Base-by-base conservation (phyloP, 2,797 vertebrate genomes). In the Gorsachius magnificus region DNA sequence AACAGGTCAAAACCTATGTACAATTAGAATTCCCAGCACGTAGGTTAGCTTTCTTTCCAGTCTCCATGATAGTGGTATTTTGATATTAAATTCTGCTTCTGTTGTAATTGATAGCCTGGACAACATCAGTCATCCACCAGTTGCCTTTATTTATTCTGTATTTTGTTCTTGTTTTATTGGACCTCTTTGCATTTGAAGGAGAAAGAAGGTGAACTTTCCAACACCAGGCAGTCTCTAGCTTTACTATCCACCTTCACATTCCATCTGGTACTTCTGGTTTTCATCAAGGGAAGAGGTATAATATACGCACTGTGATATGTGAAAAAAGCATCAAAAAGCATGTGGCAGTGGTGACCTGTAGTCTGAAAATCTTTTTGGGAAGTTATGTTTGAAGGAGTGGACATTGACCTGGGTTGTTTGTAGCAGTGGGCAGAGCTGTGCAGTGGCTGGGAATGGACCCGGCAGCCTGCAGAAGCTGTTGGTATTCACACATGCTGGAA, bases 371-470 rank as follows among this genome's bases (percentile, higher is more conserved):
- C 77, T 7, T 58, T 93, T 70, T 31, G 24, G 36, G 58, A 26
- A 89, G 14, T 83, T 53, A 10, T 63, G 36, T 87, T 78, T 24
- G 81, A 88, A 66, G 56, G 3, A 5, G 29, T 54, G 56, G 71
- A 48, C 17, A 61, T 93, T 96, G 51, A 17, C 16, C 54, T 86
- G 64, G 77, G 36, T 72, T 79, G 43, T 89, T 96, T 94, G 76
- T 63, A 90, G 93, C 56, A 36, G 74, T 65, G 82, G 65, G 78
- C 87, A 96, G 71, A 96, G 22, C 66, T 83, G 10, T 9, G 10
- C 53, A 21, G 56, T 70, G 66, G 18, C 69, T 94, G 69, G 46
- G 31, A 94, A 43, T 0, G 20, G 82, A 88, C 11, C 2, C 9
- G 75, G 31, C 24, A 90, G 2, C n/a, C 82, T 74, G 64, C 56